Evolutionary conservation across 2,888 invertebrate genomes (phyloP), one percentile per base, ranked within the genome.

Genomic region (Phortica okadai): DNA sequence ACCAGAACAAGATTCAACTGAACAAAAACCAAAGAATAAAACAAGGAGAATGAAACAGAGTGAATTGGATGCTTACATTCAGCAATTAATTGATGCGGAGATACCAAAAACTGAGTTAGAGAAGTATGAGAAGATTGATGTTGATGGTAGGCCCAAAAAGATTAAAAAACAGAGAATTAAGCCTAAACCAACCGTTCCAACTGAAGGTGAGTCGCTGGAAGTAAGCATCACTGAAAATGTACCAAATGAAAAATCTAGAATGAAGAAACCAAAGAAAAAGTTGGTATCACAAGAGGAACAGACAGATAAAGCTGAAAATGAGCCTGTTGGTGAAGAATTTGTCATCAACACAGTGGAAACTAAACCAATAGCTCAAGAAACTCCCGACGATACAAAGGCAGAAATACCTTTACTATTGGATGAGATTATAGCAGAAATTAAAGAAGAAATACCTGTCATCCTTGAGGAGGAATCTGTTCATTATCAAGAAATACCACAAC

Each of bases 101-200:
- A 91, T 91, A 80, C 86, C 90, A n/a, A 85, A 90, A 78, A 91
- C 92, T 0, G 91, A 91, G 80, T 87, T 91, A 0, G 92, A 92
- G 77, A 90, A 90, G 81, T 91, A 92, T 64, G 92, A 92, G 82
- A 91, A 92, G 83, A 85, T 88, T 16, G 91, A 91, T 25, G 79
- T 91, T 0, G 91, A 92, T 10, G 83, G 80, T 21, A 90, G 85
- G 54, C 85, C 86, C 5, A 90, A 89, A 73, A 90, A 90, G 75
- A 78, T 81, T 10, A 89, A 89, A 70, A 89, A 89, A 54, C 75
- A 81, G 1, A 90, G 89, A 72, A 74, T 72, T 0, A 81, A 84
- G 21, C 67, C 80, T 25, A 75, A 82, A 74, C 73, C 80, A 45
- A 66, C 82, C 10, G 50, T 79, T 33, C 73, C 82, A 5, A 80